A percentile compares a stretch with the other conserved stretches of the same genome.
Conservation (phyloP, 2,888 invertebrate species). For the Drepanosiphum platanoidis region DNA sequence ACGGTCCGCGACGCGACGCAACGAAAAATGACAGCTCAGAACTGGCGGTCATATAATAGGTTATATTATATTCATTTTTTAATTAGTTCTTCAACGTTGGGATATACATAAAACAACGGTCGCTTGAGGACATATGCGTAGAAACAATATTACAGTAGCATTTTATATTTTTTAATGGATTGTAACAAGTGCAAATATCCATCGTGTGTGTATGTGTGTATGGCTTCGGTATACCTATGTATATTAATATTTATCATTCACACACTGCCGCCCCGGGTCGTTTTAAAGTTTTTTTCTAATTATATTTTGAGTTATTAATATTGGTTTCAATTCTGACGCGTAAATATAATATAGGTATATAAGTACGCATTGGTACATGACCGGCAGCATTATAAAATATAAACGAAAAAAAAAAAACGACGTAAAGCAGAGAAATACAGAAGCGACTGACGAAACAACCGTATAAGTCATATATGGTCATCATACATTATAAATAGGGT, state of each 20-base stretch:
- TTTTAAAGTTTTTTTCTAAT: conserved; percentile 56
- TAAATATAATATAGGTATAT: not conserved
- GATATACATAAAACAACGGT: conserved; percentile 29
- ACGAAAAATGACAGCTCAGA: not conserved
- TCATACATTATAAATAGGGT: conserved; percentile 15
- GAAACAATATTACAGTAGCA: conserved; percentile 50
- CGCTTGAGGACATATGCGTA: conserved; percentile 32
- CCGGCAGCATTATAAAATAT: conserved; percentile 43
- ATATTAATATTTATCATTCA: conserved; percentile 55
- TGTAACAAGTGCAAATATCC: conserved; percentile 55
- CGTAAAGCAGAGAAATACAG: conserved; percentile 45
- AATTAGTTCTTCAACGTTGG: conserved; percentile 44
- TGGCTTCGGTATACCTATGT: too few species aligned
- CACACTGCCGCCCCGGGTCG: conserved; percentile 30
- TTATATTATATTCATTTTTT: conserved; percentile 29
- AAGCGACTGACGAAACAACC: conserved; percentile 55
- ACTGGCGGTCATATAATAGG: not conserved
- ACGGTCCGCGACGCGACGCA: too few species aligned
- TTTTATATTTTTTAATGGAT: conserved; percentile 43
- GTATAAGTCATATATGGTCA: conserved; percentile 41
- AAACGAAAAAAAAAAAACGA: conserved; percentile 12
- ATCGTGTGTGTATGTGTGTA: conserved; percentile 6
- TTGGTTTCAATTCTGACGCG: conserved; percentile 32
- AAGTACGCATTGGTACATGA: not conserved
- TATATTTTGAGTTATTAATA: conserved; percentile 59